Evolutionary conservation across 2,888 invertebrate genomes (phyloP), one percentile per base, ranked within the genome.

Genomic region (Dasysyrphus tricinctus): DNA sequence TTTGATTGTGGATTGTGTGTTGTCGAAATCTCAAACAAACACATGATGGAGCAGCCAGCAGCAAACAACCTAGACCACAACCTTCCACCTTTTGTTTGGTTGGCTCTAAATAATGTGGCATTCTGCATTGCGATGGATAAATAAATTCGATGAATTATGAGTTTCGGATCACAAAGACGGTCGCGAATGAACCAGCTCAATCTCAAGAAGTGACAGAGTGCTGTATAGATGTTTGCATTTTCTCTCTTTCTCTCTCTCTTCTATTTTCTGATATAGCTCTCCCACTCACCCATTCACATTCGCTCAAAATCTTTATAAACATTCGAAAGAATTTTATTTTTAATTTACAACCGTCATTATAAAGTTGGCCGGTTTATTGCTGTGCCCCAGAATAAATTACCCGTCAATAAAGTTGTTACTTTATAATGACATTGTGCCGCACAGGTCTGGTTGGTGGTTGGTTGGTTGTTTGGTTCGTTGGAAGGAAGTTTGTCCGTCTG

Each of bases 351-450:
- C 89, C 90, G 89, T 91, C 91, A 91, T 91, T 91, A 91, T 91
- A 91, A 91, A 91, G 91, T 90, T 90, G 89, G 88, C 90, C 90
- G 90, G 90, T 91, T 91, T 91, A 91, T 91, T 90, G 90, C 90
- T 79, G 88, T 90, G 91, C 91, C 91, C 91, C 91, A 90, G 90
- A 92, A 92, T 92, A 92, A 92, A 92, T 91, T 91, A 91, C 90
- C 89, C 89, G 78, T 90, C 91, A 92, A 92, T 92, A 92, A 92
- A 92, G 92, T 92, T 92, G 91, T 92, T 92, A 92, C 89, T 92
- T 92, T 92, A 92, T 92, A 91, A 90, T 91, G 92, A 91, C 92
- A 91, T 88, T 89, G 80, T 87, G 81, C 77, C 65, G 59, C 79
- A 54, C 80, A 61, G 61, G 61, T 61, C 61, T 61, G 19, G 59